Evolutionary conservation across 2,888 invertebrate species (phyloP).

Genomic region (Tetranychus piercei): DNA sequence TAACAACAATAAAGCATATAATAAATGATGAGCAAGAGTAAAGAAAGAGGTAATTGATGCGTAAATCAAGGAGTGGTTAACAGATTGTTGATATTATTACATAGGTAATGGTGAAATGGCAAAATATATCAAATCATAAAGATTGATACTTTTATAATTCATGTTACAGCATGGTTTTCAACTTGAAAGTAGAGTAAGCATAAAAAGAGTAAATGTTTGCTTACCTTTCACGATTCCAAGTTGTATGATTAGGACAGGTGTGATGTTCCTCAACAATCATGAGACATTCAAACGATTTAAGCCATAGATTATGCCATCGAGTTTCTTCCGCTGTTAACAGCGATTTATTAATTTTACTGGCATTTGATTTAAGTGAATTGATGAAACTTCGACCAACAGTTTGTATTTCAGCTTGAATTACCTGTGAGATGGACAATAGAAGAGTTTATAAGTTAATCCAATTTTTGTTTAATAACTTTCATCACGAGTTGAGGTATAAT

Average conservation of each 20-base stretch:
- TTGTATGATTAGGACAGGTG: conserved; percentile 20
- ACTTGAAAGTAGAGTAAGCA: too few relatives aligned
- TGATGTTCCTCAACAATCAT: conserved; percentile 20
- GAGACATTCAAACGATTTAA: conserved; percentile 20
- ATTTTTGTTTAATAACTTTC: not conserved
- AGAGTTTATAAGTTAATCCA: not conserved
- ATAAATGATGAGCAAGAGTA: too few relatives aligned
- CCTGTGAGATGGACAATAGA: conserved; percentile 8
- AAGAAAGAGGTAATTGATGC: too few relatives aligned
- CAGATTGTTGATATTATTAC: too few relatives aligned
- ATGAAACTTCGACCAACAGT: conserved; percentile 20
- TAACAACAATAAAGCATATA: too few relatives aligned
- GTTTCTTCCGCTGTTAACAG: conserved; percentile 13
- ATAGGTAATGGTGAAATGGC: too few relatives aligned
- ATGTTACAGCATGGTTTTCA: too few relatives aligned
- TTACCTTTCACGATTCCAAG: conserved; percentile 12
- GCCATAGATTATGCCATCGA: conserved; percentile 21
- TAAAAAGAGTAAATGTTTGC: not conserved
- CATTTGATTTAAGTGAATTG: conserved; percentile 18
- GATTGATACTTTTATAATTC: too few relatives aligned
- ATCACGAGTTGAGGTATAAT: not conserved
- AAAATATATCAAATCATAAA: too few relatives aligned
- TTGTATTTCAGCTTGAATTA: conserved; percentile 21
- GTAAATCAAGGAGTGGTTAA: too few relatives aligned
- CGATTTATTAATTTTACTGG: not conserved